Percentiles rank a stretch among this genome's conserved stretches.
Conservation (phyloP, 2,888 invertebrate genomes). For the Mythimna pallens region DNA sequence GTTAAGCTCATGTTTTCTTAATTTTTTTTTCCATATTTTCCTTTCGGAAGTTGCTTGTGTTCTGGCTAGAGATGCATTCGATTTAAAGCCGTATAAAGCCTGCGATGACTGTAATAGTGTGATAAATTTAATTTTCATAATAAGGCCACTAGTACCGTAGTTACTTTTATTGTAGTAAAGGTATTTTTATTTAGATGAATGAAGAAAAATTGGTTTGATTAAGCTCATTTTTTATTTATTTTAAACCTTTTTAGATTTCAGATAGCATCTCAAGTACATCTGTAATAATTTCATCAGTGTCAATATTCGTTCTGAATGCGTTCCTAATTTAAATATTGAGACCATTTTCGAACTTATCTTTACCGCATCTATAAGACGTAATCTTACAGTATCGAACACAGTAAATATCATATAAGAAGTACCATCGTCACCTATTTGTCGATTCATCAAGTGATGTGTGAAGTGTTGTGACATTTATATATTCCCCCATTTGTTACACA, state of each 20-base stretch:
- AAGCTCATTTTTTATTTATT: too few relatives aligned
- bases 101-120: too few relatives aligned
- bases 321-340: background rate
- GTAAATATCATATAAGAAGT: slow-evolving; percentile 78
- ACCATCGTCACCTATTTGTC: slow-evolving; percentile 83
- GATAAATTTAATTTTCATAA: too few relatives aligned
- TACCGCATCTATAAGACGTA: slow-evolving; percentile 56
- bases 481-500: slow-evolving; percentile 65
- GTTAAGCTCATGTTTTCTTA: too few relatives aligned
- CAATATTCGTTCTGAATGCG: background rate
- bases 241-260: too few relatives aligned
- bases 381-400: slow-evolving; percentile 55
- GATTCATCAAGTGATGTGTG: slow-evolving; percentile 79
- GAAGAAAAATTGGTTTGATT: too few relatives aligned
- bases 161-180: background rate
- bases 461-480: slow-evolving; percentile 76
- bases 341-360: slow-evolving; percentile 44
- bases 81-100: too few relatives aligned
- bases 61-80: too few relatives aligned
- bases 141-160: too few relatives aligned
- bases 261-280: background rate
- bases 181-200: too few relatives aligned
- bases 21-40: too few relatives aligned
- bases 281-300: background rate
- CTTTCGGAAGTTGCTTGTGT: too few relatives aligned